Percentiles rank a stretch among this genome's conserved stretches.
Evolutionary conservation across 1,140 invertebrate species (phyloP).

Genomic region (Carposina sasakii): DNA sequence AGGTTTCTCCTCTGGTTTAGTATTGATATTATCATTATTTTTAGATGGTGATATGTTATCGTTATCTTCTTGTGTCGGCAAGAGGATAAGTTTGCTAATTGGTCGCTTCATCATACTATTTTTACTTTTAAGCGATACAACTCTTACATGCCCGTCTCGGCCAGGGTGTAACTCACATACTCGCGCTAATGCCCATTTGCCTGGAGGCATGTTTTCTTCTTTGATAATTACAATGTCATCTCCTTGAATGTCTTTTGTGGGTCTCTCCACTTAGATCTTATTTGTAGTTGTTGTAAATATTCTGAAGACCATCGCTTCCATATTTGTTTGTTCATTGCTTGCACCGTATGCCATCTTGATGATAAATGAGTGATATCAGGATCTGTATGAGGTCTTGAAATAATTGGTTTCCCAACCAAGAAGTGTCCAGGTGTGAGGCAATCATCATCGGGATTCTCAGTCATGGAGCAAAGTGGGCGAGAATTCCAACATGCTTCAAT

Average conservation of each 20-base stretch:
- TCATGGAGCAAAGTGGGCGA: conserved; percentile 16
- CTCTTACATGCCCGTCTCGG: neutral
- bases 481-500: conserved; percentile 29
- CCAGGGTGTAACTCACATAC: neutral
- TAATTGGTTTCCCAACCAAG: neutral
- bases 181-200: neutral
- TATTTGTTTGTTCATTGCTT: neutral
- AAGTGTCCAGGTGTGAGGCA: neutral
- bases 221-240: conserved; percentile 1
- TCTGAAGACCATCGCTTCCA: neutral
- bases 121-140: neutral
- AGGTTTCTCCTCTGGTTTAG: too few relatives aligned
- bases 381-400: neutral
- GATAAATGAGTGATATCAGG: neutral
- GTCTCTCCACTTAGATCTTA: neutral
- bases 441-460: neutral
- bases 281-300: neutral
- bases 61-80: too few relatives aligned
- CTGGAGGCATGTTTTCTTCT: neutral
- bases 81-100: neutral
- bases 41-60: too few relatives aligned
- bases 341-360: neutral
- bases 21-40: too few relatives aligned
- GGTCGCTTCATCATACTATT: neutral
- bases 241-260: neutral